Conservation (phyloP, 2,888 invertebrate species). For the Lasioglossum vierecki region DNA sequence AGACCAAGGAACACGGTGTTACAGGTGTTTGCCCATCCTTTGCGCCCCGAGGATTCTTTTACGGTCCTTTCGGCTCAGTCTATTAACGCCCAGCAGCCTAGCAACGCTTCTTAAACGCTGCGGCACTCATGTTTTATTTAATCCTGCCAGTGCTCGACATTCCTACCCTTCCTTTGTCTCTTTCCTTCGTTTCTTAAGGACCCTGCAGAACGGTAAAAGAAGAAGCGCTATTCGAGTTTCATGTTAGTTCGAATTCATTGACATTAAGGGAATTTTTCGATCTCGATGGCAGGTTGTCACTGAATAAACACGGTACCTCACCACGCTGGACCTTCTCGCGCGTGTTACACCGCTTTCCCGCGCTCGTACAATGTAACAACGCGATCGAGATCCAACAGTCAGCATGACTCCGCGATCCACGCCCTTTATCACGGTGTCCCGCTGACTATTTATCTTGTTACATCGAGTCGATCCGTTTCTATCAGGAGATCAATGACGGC, state of each 20-base stretch:
- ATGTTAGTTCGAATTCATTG: not conserved
- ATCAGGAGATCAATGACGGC: slow-evolving; percentile 78
- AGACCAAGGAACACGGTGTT: slow-evolving; percentile 74
- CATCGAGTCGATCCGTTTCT: slow-evolving; percentile 79
- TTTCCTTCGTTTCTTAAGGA: not conserved
- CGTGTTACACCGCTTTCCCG: slow-evolving; percentile 43
- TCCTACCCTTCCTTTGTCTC: slow-evolving; percentile 26
- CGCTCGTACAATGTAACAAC: slow-evolving; percentile 35
- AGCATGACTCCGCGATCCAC: slow-evolving; percentile 75
- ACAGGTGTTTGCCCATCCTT: slow-evolving; percentile 78
- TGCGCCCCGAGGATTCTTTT: slow-evolving; percentile 50
- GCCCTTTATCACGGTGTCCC: slow-evolving; percentile 75
- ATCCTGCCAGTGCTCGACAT: slow-evolving; percentile 38
- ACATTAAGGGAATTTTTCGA: not conserved
- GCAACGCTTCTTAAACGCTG: slow-evolving; percentile 36
- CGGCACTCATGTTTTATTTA: slow-evolving; percentile 50
- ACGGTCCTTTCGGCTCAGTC: slow-evolving; percentile 54
- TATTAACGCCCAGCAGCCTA: slow-evolving; percentile 53
- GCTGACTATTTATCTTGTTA: slow-evolving; percentile 81
- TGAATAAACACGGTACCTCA: not conserved
- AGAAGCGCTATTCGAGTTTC: too few species aligned
- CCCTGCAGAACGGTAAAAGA: too few species aligned
- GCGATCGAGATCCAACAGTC: slow-evolving; percentile 67
- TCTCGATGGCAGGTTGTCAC: slow-evolving; percentile 41
- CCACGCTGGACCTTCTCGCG: not conserved